phyloP scores from a whole-genome alignment of 2,113 vertebrate species.

The Anseranas semipalmata region DNA sequence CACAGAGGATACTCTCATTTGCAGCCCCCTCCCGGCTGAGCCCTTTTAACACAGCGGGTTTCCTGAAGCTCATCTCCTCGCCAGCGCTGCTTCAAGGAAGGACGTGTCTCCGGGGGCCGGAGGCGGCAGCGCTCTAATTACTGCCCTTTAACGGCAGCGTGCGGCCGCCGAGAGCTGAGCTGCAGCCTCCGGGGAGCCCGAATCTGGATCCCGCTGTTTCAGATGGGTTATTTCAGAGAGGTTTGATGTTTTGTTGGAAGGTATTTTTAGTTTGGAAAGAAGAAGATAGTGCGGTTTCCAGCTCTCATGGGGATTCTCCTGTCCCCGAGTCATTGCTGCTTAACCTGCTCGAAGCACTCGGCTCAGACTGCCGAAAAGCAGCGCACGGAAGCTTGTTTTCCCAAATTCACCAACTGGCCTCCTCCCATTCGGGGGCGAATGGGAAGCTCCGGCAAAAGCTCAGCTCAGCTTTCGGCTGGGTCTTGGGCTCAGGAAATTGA shows the following conservation, averaged over 20 bases:
- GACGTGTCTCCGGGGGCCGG: rapidly evolving
- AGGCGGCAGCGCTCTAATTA: rapidly evolving
- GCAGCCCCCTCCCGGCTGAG: background rate
- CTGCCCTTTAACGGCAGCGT: background rate
- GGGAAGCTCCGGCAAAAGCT: background rate
- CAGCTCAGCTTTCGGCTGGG: background rate
- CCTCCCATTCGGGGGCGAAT: rapidly evolving
- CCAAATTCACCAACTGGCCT: background rate
- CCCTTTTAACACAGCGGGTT: rapidly evolving
- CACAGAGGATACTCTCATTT: rapidly evolving
- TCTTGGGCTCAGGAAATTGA: background rate
- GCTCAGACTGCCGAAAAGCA: background rate
- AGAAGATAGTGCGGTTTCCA: background rate
- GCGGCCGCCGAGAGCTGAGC: background rate
- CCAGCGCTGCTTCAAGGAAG: background rate
- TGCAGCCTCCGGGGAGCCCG: rapidly evolving
- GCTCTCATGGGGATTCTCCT: background rate
- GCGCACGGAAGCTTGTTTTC: rapidly evolving
- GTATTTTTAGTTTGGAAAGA: background rate
- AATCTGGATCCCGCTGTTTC: background rate
- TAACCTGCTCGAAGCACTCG: background rate
- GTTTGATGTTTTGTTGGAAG: background rate
- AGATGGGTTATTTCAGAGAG: rapidly evolving
- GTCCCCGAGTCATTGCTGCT: background rate
- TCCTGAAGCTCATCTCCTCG: background rate